Percentiles rank a stretch among this genome's conserved stretches.
Conservation (phyloP, 2,113 vertebrate species). For the Melanotaenia duboulayi region DNA sequence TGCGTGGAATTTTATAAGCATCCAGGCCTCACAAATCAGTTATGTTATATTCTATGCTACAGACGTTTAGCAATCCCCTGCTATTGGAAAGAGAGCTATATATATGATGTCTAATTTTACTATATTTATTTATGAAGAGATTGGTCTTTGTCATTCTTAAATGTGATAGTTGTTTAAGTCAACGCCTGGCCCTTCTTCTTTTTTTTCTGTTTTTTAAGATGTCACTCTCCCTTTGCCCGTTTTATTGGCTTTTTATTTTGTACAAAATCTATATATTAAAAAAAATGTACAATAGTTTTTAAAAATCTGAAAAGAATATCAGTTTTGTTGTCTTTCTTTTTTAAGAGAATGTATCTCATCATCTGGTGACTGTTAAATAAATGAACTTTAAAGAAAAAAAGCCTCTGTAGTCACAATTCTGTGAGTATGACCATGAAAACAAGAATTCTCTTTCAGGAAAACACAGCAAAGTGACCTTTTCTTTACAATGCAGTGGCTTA, state of each 20-base stretch:
- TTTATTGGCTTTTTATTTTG: conserved; percentile 84
- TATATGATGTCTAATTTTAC: conserved; percentile 82
- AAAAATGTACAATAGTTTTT: conserved; percentile 89
- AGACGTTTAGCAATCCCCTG: conserved; percentile 67
- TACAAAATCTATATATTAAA: conserved; percentile 87
- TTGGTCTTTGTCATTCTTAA: conserved; percentile 75
- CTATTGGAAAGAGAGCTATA: conserved; percentile 79
- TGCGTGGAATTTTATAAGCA: conserved; percentile 58
- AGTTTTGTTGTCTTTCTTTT: conserved; percentile 86
- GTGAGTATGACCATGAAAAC: conserved; percentile 2
- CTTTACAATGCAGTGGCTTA: conserved; percentile 6
- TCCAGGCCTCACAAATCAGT: conserved; percentile 61
- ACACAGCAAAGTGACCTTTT: conserved; percentile 36
- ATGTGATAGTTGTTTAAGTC: conserved; percentile 78
- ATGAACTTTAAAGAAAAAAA: conserved; percentile 74
- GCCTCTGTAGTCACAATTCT: conserved; percentile 15
- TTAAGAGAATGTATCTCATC: conserved; percentile 88
- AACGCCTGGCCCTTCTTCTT: conserved; percentile 55
- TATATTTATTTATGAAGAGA: conserved; percentile 82
- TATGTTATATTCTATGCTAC: conserved; percentile 55
- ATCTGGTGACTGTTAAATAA: conserved; percentile 88
- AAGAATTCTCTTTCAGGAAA: neutral
- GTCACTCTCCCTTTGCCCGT: conserved; percentile 69
- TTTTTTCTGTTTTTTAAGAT: conserved; percentile 71
- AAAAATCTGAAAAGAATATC: conserved; percentile 79